These are phyloP conservation scores for Oryzias melastigma DNA, from an alignment of 2,113 vertebrate genomes.

Conservation along the genomic window DNA sequence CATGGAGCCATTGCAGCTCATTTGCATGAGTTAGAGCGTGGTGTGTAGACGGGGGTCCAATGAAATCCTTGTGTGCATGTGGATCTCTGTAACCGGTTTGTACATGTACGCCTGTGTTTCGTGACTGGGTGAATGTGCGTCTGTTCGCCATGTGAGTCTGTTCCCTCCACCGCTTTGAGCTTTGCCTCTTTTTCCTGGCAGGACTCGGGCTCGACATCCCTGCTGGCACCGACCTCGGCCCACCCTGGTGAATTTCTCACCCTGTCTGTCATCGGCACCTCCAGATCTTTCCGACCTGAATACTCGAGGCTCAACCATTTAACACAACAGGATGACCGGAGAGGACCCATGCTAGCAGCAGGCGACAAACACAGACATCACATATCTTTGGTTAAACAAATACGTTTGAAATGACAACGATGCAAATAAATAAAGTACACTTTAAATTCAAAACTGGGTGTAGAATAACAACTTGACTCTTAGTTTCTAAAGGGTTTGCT, in stretches of 20 bases:
- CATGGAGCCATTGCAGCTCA: conserved; percentile 57
- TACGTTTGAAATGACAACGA: background rate
- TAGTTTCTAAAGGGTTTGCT: no score
- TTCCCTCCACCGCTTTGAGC: conserved; percentile 32
- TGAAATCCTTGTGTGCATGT: conserved; percentile 34
- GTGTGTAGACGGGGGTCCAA: conserved; percentile 23
- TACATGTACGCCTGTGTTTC: conserved; percentile 5
- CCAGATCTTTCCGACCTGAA: conserved; percentile 33
- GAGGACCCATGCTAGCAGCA: conserved; percentile 2
- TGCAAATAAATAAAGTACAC: background rate
- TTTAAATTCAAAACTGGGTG: no score
- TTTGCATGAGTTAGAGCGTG: conserved; percentile 57
- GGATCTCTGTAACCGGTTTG: conserved; percentile 21
- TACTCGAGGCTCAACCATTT: conserved; percentile 4
- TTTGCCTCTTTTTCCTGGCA: conserved; percentile 60
- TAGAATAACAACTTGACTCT: no score
- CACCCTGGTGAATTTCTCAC: conserved; percentile 56
- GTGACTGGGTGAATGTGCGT: background rate
- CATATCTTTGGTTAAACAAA: background rate
- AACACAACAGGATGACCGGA: conserved; percentile 7
- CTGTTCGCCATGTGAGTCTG: conserved; percentile 12
- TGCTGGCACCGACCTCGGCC: conserved; percentile 54
- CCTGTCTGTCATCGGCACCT: conserved; percentile 36
- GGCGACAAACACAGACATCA: background rate
- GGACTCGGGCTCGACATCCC: conserved; percentile 64